Conservation (phyloP, 2,888 invertebrate genomes). For the Tenodera sinensis region DNA sequence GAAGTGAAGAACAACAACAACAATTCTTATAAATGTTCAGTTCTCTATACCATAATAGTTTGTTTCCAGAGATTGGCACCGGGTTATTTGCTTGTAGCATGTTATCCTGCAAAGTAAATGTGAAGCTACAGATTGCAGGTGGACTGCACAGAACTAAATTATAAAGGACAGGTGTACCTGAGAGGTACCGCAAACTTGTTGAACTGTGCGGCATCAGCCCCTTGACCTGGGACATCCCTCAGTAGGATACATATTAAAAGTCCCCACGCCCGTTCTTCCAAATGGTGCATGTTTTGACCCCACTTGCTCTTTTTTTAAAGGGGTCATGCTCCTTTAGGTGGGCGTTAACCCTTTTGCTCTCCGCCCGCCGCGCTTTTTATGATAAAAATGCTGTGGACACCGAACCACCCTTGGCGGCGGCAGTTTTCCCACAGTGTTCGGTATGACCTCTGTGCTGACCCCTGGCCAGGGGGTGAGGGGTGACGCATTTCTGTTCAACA, state of each 20-base stretch:
- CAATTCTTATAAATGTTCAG: too few species aligned
- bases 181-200: too few species aligned
- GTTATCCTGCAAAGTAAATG: too few species aligned
- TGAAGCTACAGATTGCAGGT: too few species aligned
- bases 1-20: too few species aligned
- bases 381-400: not conserved
- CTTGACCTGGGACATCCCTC: not conserved
- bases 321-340: slow-evolving; percentile 21
- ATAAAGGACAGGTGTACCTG: too few species aligned
- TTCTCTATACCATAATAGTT: too few species aligned
- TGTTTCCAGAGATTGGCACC: too few species aligned
- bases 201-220: too few species aligned
- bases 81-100: too few species aligned
- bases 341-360: slow-evolving; percentile 20
- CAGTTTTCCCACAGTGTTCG: not conserved
- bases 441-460: not conserved
- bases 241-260: not conserved
- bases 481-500: not conserved
- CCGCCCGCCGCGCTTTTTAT: slow-evolving; percentile 10
- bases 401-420: not conserved
- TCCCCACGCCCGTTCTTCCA: not conserved
- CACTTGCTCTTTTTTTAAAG: not conserved
- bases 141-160: too few species aligned
- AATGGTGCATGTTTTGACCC: slow-evolving; percentile 6
- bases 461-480: not conserved